Percentiles rank a stretch among this genome's conserved stretches.
phyloP scores from a whole-genome alignment of 2,113 vertebrate species.

The Hemicordylus capensis region DNA sequence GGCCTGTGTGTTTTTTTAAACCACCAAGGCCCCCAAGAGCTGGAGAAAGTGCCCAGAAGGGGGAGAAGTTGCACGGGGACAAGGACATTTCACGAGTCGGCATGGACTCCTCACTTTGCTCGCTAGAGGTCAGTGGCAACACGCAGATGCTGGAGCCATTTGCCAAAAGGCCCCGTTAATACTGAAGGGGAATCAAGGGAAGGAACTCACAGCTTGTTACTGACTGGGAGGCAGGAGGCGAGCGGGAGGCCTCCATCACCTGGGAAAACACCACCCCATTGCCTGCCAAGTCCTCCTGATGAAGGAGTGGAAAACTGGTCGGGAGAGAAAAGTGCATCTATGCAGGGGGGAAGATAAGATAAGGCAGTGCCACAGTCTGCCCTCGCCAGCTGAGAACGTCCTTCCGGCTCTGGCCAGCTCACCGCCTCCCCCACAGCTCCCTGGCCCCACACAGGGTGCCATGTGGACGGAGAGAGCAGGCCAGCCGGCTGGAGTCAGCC shows the following conservation, averaged over 20 bases:
- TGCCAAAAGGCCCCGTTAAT: neutral
- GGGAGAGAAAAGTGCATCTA: neutral
- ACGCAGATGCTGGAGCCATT: no score
- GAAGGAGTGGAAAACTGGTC: neutral
- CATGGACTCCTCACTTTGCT: neutral
- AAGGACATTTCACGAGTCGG: no score
- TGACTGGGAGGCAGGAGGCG: neutral
- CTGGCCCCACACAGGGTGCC: neutral
- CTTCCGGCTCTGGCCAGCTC: neutral
- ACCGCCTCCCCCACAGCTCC: neutral
- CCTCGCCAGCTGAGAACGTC: no score
- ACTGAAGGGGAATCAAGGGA: neutral
- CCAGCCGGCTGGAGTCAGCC: no score
- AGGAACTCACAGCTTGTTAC: neutral
- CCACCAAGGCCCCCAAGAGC: neutral
- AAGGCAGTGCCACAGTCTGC: neutral
- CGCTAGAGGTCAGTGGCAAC: neutral
- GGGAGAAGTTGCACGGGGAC: rapidly evolving
- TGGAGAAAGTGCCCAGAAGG: neutral
- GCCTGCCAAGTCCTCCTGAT: neutral
- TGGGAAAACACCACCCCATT: neutral
- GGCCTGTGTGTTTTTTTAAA: neutral
- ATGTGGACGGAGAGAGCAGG: no score
- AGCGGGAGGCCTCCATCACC: neutral
- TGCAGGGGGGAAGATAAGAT: neutral